Evolutionary conservation across 2,113 vertebrate genomes (phyloP), one percentile per base, ranked within the genome.

Genomic region (Haliaeetus leucogaster): DNA sequence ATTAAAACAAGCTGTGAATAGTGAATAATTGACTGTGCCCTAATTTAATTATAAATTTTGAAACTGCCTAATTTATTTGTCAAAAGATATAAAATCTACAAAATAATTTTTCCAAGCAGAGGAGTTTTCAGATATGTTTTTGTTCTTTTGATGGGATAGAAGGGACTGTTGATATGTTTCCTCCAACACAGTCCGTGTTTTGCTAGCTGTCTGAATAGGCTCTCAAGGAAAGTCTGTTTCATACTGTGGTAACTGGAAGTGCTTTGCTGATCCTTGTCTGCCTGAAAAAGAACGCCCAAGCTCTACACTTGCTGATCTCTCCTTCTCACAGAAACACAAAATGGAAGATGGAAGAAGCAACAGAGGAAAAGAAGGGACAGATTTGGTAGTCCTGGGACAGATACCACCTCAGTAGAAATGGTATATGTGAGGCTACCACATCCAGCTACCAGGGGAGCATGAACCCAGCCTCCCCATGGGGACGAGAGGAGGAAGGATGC

Each of bases 21-120:
- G 40, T 72, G 58, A 82, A 68, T 72, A 72, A 89, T 25, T 84
- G 17, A 2, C 62, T 90, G 62, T 53, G 62, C 87, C 50, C 53
- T 72, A 58, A 93, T 90, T 87, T 73, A 93, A 77, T 11, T 79
- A 48, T 79, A 82, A 61, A 65, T 84, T 93, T 92, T 72, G 77
- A 84, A 94, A 84, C 36, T 19, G 43, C 22, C 17, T 89, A 45
- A 82, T 89, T 67, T 86, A 62, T 88, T 82, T 89, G 48, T 82
- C 66, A 70, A 73, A 89, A 91, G 17, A 56, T 58, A 53, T 11
- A 72, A 94, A 58, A 68, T 58, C 36, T 42, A 62, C 32, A 58
- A 48, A 82, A 91, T 80, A 0, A 20, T 82, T 93, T 93, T 94
- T 76, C 53, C 62, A 20, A 68, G 4, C 20, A 78, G 80, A 81